Conservation (phyloP, 1,140 invertebrate species). For the Latrodectus geometricus region DNA sequence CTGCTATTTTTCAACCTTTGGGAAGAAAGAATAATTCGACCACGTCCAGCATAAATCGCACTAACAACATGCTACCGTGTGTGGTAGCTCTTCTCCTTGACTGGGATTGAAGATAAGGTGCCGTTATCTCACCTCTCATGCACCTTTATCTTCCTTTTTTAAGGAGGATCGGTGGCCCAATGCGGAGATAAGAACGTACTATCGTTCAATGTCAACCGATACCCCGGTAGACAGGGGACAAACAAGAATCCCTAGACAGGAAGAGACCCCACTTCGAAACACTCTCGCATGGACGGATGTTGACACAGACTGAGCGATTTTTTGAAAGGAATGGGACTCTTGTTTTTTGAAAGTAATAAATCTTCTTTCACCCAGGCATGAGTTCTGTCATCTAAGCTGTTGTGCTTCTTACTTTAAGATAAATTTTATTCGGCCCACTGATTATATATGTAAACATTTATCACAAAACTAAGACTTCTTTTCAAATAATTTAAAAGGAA, state of each 20-base stretch:
- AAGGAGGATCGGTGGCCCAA: slow-evolving; percentile 11
- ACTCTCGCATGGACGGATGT: neutral
- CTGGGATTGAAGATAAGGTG: slow-evolving; percentile 25
- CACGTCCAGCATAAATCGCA: slow-evolving; percentile 12
- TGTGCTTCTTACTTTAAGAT: neutral
- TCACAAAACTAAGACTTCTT: no score
- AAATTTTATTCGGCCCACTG: neutral
- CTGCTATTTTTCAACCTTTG: neutral
- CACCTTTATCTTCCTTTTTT: neutral
- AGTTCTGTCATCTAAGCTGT: neutral
- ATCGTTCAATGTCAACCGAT: slow-evolving; percentile 48
- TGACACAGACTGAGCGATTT: neutral
- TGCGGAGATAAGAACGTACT: slow-evolving; percentile 2
- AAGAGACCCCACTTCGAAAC: neutral
- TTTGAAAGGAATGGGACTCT: neutral
- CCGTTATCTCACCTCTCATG: neutral
- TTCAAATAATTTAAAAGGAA: no score
- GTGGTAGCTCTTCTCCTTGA: slow-evolving; percentile 23
- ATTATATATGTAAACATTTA: no score
- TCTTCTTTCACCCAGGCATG: neutral
- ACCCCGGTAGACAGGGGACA: neutral
- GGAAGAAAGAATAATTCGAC: neutral
- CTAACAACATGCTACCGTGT: slow-evolving; percentile 20
- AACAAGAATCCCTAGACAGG: neutral
- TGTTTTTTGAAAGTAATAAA: neutral